Conservation (phyloP, 1,140 invertebrate genomes). For the Potamilus streckersoni region DNA sequence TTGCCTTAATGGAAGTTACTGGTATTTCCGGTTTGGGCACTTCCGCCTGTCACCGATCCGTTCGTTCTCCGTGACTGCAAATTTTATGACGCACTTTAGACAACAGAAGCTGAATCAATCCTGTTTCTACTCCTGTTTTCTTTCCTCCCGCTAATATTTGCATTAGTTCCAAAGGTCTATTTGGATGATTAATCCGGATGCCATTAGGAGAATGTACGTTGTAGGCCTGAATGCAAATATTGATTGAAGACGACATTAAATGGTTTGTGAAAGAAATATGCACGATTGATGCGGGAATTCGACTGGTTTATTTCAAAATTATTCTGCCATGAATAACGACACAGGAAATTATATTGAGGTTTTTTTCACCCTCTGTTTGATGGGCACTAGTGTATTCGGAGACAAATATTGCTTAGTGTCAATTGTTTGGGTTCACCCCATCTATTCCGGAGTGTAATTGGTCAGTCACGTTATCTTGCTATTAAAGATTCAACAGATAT, state of each 20-base stretch:
- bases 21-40: constrained; percentile 25
- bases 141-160: constrained; percentile 36
- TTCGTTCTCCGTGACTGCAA: constrained; percentile 28
- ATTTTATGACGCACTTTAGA: constrained; percentile 30
- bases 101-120: constrained; percentile 21
- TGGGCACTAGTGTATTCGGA: too few relatives aligned
- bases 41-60: constrained; percentile 32
- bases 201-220: constrained; percentile 31
- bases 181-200: constrained; percentile 24
- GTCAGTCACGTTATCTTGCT: too few relatives aligned
- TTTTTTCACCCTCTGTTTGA: too few relatives aligned
- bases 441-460: too few relatives aligned
- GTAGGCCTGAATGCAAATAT: constrained; percentile 24
- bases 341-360: constrained; percentile 28
- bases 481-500: too few relatives aligned
- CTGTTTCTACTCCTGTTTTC: constrained; percentile 31
- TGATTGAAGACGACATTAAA: constrained; percentile 26
- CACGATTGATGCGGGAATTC: constrained; percentile 23
- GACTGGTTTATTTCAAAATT: constrained; percentile 33
- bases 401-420: too few relatives aligned
- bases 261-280: constrained; percentile 17
- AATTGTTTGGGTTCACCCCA: too few relatives aligned
- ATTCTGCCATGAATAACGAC: constrained; percentile 15
- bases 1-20: constrained; percentile 39
- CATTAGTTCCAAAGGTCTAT: constrained; percentile 25